phyloP scores from a whole-genome alignment of 1,140 invertebrate species.

The Micrasema longulum region DNA sequence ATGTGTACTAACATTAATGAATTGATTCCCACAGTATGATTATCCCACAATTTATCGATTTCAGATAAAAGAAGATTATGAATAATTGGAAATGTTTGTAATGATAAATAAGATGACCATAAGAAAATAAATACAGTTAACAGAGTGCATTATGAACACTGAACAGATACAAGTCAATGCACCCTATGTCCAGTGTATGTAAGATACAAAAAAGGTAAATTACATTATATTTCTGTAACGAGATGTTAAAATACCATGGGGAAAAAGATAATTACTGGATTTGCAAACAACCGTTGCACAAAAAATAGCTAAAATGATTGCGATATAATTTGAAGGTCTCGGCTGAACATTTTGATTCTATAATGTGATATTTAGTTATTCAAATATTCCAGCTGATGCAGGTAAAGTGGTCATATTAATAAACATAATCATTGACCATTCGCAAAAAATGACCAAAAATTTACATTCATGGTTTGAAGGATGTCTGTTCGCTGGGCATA shows the following conservation, averaged over 20 bases:
- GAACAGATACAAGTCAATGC: slow-evolving; percentile 28
- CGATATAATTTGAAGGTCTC: not conserved
- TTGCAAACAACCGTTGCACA: too few species aligned
- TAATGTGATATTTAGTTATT: slow-evolving; percentile 5
- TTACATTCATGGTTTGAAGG: not conserved
- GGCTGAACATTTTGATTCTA: not conserved
- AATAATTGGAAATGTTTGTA: slow-evolving; percentile 4
- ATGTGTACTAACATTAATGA: too few species aligned
- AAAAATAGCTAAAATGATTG: too few species aligned
- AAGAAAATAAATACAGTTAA: slow-evolving; percentile 20
- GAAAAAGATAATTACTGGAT: too few species aligned
- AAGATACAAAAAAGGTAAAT: slow-evolving; percentile 30
- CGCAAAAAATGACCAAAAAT: slow-evolving; percentile 1
- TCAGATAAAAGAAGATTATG: not conserved
- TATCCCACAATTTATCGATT: too few species aligned
- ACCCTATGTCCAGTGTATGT: slow-evolving; percentile 11
- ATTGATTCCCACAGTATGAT: too few species aligned
- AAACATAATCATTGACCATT: not conserved
- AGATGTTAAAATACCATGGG: too few species aligned
- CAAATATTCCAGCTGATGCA: not conserved
- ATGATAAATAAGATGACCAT: slow-evolving; percentile 33
- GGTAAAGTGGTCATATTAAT: not conserved
- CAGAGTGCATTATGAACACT: slow-evolving; percentile 16
- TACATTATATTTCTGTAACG: not conserved
- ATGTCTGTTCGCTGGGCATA: not conserved